phyloP scores from a whole-genome alignment of 2,797 vertebrate species.

The Vultur gryphus region DNA sequence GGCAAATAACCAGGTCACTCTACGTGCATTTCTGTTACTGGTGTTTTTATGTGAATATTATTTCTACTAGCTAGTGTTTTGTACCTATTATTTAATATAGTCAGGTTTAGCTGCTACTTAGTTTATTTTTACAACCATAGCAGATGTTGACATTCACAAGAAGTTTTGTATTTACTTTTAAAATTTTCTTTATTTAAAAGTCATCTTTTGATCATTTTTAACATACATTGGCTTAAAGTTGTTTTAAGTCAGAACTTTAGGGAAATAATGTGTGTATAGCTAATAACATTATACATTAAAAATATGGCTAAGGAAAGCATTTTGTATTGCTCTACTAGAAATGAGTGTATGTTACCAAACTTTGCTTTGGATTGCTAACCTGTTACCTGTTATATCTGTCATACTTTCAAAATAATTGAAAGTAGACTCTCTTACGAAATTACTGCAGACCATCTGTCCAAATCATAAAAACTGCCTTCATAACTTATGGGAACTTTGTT shows the following conservation, averaged over 20 bases:
- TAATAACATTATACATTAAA: neutral
- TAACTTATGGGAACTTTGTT: neutral
- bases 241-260: neutral
- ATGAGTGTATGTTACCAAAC: neutral
- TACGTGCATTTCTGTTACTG: neutral
- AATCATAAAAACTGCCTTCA: neutral
- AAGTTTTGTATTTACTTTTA: neutral
- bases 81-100: neutral
- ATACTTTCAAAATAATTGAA: neutral
- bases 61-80: neutral
- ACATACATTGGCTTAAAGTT: neutral
- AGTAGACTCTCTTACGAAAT: neutral
- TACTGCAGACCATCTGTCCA: neutral
- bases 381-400: neutral
- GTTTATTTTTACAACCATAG: neutral
- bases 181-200: neutral
- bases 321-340: neutral
- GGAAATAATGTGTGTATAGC: neutral
- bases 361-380: neutral
- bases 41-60: neutral
- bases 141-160: neutral
- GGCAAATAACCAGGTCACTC: neutral
- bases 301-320: neutral
- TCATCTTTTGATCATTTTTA: neutral
- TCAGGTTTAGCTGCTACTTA: neutral